Evolutionary conservation across 2,797 vertebrate genomes (phyloP).

Genomic region (Alca torda): DNA sequence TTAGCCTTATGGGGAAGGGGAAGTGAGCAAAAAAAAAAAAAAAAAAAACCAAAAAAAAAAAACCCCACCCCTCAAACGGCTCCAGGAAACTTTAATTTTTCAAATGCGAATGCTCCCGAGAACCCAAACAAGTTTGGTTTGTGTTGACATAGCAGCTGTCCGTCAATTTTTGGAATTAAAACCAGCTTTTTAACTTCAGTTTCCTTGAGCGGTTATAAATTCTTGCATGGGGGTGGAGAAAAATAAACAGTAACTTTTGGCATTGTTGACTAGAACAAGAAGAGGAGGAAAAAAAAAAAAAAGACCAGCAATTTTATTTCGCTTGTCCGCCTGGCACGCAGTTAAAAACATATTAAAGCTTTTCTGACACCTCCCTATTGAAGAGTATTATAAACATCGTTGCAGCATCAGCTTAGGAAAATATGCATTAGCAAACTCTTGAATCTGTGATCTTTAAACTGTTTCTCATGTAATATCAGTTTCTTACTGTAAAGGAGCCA

Average conservation of each 20-base stretch:
- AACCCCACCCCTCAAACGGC: neutral
- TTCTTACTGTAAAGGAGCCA: constrained; percentile 62
- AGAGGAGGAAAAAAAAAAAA: neutral
- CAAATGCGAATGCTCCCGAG: neutral
- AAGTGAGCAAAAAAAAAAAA: neutral
- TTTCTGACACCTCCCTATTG: constrained; percentile 59
- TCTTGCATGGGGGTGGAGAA: constrained; percentile 5
- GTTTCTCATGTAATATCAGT: constrained; percentile 61
- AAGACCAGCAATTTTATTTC: constrained; percentile 39
- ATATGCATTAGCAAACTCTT: constrained; percentile 48
- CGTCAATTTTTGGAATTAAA: constrained; percentile 44
- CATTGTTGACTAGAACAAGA: constrained; percentile 46
- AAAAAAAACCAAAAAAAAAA: neutral
- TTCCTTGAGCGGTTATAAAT: constrained; percentile 21
- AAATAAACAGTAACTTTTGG: constrained; percentile 60
- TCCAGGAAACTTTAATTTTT: constrained; percentile 23
- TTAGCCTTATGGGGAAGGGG: neutral
- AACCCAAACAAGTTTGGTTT: constrained; percentile 27
- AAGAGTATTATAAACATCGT: constrained; percentile 50
- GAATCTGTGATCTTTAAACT: constrained; percentile 51
- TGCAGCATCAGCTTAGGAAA: constrained; percentile 55
- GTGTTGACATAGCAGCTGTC: constrained; percentile 16
- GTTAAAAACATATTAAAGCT: constrained; percentile 61
- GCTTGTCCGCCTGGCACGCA: constrained; percentile 61
- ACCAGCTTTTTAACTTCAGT: constrained; percentile 29